A percentile compares a stretch with the other conserved stretches of the same genome.
These are phyloP conservation scores for Halcyon badia DNA, from an alignment of 2,797 vertebrate species.

Conservation along the genomic window DNA sequence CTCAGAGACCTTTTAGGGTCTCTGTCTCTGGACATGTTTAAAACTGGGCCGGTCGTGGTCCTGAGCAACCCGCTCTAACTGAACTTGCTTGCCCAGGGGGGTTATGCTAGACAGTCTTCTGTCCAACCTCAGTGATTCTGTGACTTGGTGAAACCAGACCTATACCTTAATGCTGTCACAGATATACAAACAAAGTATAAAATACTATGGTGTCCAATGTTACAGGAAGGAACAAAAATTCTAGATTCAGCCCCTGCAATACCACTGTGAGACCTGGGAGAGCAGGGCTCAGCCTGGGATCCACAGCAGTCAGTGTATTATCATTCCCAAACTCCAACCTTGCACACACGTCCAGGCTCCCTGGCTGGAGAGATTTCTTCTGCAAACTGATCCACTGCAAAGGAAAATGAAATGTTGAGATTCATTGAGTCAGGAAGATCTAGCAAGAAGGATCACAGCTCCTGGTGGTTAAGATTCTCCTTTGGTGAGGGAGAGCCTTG, in stretches of 20 bases:
- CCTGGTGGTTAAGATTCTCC: not conserved
- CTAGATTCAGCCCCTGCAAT: not conserved
- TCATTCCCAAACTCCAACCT: not conserved
- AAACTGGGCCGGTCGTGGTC: not conserved
- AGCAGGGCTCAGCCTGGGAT: not conserved
- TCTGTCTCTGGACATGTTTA: not conserved
- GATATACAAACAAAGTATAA: not conserved
- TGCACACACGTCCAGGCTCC: accelerated
- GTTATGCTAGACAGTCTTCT: not conserved
- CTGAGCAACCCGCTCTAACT: not conserved
- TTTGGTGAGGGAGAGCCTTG: not conserved
- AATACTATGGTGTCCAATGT: not conserved
- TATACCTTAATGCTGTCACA: not conserved
- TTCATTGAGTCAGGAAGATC: not conserved
- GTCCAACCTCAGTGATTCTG: not conserved
- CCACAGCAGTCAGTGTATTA: not conserved
- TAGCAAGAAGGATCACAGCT: not conserved
- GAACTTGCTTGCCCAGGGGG: not conserved
- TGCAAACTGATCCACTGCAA: not conserved
- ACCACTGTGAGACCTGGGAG: not conserved
- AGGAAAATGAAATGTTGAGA: not conserved
- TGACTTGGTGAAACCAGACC: not conserved
- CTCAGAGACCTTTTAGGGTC: not conserved
- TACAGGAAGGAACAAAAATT: not conserved
- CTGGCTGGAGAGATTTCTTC: not conserved